These are phyloP conservation scores for Rotaria sp. DNA, from an alignment of 2,888 invertebrate species.

Conservation along the genomic window DNA sequence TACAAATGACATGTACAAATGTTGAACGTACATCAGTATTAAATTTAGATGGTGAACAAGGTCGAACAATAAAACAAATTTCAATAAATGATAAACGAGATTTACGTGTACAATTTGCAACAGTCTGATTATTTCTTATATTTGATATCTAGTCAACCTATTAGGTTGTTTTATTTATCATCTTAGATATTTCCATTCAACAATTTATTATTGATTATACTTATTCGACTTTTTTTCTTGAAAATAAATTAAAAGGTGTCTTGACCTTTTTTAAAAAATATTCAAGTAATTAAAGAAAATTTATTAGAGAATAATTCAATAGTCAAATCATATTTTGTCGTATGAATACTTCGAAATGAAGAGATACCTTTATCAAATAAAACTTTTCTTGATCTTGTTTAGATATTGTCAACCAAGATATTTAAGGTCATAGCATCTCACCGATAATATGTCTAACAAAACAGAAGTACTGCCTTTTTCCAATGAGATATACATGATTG, in stretches of 20 bases:
- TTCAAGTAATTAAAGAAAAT: no score
- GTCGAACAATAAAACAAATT: not conserved
- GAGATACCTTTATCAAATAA: no score
- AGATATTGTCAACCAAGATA: no score
- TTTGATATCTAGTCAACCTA: not conserved
- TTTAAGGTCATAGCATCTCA: no score
- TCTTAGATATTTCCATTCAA: not conserved
- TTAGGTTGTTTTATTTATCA: not conserved
- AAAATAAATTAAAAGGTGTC: not conserved
- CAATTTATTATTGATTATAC: not conserved
- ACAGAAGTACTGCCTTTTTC: no score
- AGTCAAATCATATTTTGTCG: no score
- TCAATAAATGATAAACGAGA: not conserved
- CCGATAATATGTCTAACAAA: no score
- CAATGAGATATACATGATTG: no score
- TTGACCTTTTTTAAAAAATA: not conserved
- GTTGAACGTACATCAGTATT: slow-evolving; percentile 18
- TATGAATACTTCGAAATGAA: no score
- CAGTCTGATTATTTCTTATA: not conserved
- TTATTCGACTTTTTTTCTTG: not conserved
- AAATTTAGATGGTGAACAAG: not conserved
- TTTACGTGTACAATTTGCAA: not conserved
- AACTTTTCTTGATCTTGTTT: no score
- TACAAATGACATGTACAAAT: slow-evolving; percentile 20
- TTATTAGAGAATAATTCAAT: no score